Conservation (phyloP, 2,113 vertebrate genomes). For the Speoplatyrhinus poulsoni region DNA sequence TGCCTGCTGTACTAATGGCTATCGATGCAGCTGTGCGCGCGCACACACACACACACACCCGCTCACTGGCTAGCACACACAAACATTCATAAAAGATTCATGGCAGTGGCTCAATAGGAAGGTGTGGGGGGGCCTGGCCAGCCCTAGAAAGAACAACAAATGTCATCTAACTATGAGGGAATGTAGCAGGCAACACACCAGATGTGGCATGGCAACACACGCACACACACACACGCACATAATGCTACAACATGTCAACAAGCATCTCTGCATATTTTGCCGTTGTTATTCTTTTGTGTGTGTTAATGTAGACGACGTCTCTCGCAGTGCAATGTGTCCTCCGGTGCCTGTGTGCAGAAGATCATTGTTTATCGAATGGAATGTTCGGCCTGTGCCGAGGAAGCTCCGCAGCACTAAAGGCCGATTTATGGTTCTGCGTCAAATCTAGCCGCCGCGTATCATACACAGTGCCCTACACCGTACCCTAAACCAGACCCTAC, state of each 20-base stretch:
- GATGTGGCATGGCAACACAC: background rate
- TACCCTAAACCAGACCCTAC: too few species aligned
- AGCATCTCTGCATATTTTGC: background rate
- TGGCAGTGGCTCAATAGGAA: constrained; percentile 64
- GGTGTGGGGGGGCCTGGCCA: constrained; percentile 53
- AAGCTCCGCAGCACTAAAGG: constrained; percentile 60
- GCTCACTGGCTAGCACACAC: constrained; percentile 25
- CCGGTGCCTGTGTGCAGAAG: constrained; percentile 33
- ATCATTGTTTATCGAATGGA: constrained; percentile 64
- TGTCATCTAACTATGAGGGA: constrained; percentile 55
- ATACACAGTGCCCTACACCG: too few species aligned
- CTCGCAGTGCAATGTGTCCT: constrained; percentile 2
- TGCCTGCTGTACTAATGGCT: constrained; percentile 75
- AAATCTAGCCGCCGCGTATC: too few species aligned
- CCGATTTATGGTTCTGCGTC: too few species aligned
- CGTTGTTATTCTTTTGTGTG: background rate
- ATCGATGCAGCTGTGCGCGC: constrained; percentile 62
- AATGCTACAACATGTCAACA: background rate
- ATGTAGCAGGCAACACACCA: constrained; percentile 6
- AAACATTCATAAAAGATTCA: constrained; percentile 76
- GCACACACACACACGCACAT: background rate
- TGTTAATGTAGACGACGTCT: constrained; percentile 23
- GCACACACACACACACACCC: constrained; percentile 11
- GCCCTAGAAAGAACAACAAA: constrained; percentile 62
- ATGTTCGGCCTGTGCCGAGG: constrained; percentile 60